phyloP scores from a whole-genome alignment of 2,888 invertebrate genomes.

The Chrysolina haemoptera region DNA sequence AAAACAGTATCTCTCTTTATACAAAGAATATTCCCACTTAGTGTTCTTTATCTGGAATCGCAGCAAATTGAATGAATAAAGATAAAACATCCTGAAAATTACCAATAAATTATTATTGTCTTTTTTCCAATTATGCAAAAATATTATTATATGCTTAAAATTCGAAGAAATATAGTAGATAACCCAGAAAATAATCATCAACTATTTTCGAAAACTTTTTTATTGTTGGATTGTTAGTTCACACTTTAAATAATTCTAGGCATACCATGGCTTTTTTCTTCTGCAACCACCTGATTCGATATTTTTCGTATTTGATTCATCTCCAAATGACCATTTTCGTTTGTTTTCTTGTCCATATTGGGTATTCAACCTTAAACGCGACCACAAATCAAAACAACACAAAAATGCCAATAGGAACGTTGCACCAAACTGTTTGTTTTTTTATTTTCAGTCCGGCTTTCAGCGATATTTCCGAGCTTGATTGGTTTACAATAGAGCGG shows the following conservation, averaged over 20 bases:
- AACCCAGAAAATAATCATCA: too few relatives aligned
- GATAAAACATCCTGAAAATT: too few relatives aligned
- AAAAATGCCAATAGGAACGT: background rate
- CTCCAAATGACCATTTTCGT: conserved; percentile 21
- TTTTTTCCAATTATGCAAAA: too few relatives aligned
- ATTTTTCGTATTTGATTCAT: conserved; percentile 27
- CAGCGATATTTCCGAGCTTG: background rate
- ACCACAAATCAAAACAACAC: background rate
- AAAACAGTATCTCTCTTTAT: too few relatives aligned
- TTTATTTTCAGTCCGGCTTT: background rate
- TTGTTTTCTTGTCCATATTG: conserved; percentile 14
- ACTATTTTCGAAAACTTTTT: too few relatives aligned
- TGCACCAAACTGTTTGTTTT: background rate
- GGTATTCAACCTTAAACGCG: background rate
- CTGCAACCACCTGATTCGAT: conserved; percentile 7
- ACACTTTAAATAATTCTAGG: background rate
- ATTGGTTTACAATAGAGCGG: background rate
- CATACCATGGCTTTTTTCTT: conserved; percentile 38
- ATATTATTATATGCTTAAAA: too few relatives aligned
- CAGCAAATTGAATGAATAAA: too few relatives aligned
- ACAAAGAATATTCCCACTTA: too few relatives aligned
- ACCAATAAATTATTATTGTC: too few relatives aligned
- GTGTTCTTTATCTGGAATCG: too few relatives aligned
- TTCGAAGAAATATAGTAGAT: too few relatives aligned
- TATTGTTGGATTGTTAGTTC: too few relatives aligned